Evolutionary conservation across 2,797 vertebrate species (phyloP).

Genomic region (Cynodonichthys magdalenae): DNA sequence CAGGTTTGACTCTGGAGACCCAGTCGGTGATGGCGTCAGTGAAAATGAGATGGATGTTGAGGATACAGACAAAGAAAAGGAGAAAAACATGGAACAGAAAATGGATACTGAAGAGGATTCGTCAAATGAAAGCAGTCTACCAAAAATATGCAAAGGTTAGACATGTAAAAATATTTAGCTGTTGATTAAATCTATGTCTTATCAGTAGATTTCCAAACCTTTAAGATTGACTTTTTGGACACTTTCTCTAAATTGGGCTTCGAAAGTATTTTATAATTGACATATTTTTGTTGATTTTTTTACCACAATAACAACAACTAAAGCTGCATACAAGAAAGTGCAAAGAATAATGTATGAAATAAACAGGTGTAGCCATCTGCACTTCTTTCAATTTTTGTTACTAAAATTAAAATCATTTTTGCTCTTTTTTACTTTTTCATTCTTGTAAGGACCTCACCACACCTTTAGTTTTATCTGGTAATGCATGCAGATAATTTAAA

Average conservation of each 20-base stretch:
- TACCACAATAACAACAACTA: too few species aligned
- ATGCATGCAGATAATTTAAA: not conserved
- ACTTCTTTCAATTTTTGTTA: not conserved
- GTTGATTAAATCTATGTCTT: not conserved
- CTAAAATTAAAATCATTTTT: not conserved
- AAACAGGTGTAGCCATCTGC: too few species aligned
- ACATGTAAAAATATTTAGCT: not conserved
- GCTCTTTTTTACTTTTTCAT: not conserved
- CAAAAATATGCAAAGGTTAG: slow-evolving; percentile 24
- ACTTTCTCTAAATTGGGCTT: too few species aligned
- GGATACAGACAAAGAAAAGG: slow-evolving; percentile 38
- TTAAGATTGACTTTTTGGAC: not conserved
- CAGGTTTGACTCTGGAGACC: slow-evolving; percentile 9
- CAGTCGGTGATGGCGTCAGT: slow-evolving; percentile 10
- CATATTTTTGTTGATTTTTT: too few species aligned
- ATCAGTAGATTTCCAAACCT: not conserved
- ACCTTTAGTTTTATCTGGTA: not conserved
- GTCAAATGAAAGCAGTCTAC: not conserved
- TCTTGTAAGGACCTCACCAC: not conserved
- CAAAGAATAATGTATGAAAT: too few species aligned
- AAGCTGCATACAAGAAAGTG: not conserved
- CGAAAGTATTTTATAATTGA: too few species aligned
- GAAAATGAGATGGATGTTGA: slow-evolving; percentile 56
- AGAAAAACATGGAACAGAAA: slow-evolving; percentile 47
- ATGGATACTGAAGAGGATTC: slow-evolving; percentile 36